Percentiles rank a stretch among this genome's conserved stretches.
These are phyloP conservation scores for Pantelozetes paolii DNA, from an alignment of 2,888 invertebrate genomes.

Conservation along the genomic window DNA sequence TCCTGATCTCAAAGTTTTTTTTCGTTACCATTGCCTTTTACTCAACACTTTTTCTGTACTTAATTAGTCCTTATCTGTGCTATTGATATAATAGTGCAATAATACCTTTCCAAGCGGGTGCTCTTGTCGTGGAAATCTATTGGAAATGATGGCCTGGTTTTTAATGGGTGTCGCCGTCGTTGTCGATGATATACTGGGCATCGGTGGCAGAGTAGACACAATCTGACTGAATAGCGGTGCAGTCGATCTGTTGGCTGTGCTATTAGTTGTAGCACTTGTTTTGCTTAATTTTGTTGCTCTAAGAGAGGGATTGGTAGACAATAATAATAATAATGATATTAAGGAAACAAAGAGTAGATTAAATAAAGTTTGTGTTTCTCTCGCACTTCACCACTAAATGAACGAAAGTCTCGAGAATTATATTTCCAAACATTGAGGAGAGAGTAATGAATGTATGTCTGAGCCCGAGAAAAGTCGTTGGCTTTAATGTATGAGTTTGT, in stretches of 20 bases:
- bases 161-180: constrained; percentile 8
- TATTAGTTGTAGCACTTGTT: background rate
- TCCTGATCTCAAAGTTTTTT: background rate
- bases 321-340: constrained; percentile 5
- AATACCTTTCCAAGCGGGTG: constrained; percentile 31
- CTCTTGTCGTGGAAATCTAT: constrained; percentile 24
- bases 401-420: constrained; percentile 20
- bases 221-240: constrained; percentile 20
- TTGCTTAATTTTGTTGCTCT: constrained; percentile 32
- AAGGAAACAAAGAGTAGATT: constrained; percentile 30
- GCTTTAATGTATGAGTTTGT: background rate
- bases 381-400: constrained; percentile 21
- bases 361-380: constrained; percentile 24
- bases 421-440: background rate
- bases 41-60: background rate
- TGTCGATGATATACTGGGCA: constrained; percentile 13
- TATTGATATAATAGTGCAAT: background rate
- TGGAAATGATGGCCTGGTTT: constrained; percentile 16
- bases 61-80: constrained; percentile 1
- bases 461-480: constrained; percentile 17
- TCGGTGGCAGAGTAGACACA: constrained; percentile 14
- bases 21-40: background rate
- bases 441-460: background rate
- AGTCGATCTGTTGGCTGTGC: constrained; percentile 10
- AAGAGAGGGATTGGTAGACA: too few species aligned